These are phyloP conservation scores for Acleris holmiana DNA, from an alignment of 2,888 invertebrate genomes.

Conservation along the genomic window DNA sequence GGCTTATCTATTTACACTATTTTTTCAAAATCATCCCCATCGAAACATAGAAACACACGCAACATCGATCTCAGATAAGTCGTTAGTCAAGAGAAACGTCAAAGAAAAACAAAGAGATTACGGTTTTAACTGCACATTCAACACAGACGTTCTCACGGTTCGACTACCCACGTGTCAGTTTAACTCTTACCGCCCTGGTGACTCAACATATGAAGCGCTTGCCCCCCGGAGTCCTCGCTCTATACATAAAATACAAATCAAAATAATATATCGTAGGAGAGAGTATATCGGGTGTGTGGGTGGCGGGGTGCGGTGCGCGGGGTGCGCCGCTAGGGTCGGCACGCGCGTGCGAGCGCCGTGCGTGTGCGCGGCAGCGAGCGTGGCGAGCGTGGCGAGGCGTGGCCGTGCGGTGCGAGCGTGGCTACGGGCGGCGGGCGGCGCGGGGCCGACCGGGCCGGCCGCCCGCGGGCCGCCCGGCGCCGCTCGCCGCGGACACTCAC, in stretches of 20 bases:
- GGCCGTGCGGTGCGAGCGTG: constrained; percentile 42
- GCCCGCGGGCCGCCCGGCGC: constrained; percentile 50
- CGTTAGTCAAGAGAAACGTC: constrained; percentile 83
- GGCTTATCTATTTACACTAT: constrained; percentile 83
- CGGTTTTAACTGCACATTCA: constrained; percentile 81
- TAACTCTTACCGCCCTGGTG: constrained; percentile 96
- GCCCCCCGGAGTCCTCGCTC: constrained; percentile 96
- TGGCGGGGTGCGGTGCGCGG: constrained; percentile 62
- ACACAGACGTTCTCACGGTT: constrained; percentile 84
- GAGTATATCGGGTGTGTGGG: constrained; percentile 80
- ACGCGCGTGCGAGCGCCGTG: constrained; percentile 41
- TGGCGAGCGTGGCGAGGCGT: constrained; percentile 22
- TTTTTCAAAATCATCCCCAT: constrained; percentile 79
- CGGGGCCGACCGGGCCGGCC: constrained; percentile 40
- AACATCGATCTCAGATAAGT: constrained; percentile 83
- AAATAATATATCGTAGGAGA: constrained; percentile 83
- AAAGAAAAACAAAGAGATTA: constrained; percentile 83
- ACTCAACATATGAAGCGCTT: constrained; percentile 94
- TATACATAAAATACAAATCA: constrained; percentile 87
- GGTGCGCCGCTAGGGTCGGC: constrained; percentile 44
- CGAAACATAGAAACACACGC: constrained; percentile 84
- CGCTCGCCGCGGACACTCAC: constrained; percentile 66
- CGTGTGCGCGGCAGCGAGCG: constrained; percentile 32
- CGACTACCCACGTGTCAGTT: constrained; percentile 81
- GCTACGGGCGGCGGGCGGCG: constrained; percentile 38